A percentile compares a stretch with the other conserved stretches of the same genome.
phyloP scores from a whole-genome alignment of 2,888 invertebrate species.

The Alentia gelatinosa region DNA sequence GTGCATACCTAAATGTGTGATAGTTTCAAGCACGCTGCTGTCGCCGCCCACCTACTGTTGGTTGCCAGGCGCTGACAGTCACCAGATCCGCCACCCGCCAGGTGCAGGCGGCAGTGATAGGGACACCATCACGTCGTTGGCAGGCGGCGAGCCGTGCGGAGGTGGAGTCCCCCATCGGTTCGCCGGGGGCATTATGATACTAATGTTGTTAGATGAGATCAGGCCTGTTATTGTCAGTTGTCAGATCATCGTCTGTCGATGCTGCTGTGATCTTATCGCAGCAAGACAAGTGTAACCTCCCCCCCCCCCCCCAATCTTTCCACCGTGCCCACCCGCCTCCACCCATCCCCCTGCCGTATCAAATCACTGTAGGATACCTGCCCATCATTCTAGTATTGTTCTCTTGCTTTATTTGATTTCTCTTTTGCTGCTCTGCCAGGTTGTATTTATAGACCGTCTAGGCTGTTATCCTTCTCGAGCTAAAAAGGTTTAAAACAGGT shows the following conservation, averaged over 20 bases:
- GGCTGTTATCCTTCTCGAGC: no score
- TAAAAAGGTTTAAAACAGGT: no score
- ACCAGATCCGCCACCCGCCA: neutral
- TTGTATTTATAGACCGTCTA: no score
- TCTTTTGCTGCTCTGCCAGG: no score
- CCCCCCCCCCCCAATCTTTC: no score
- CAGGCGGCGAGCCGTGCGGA: neutral
- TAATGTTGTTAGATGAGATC: neutral
- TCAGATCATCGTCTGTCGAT: neutral
- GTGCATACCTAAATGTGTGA: neutral
- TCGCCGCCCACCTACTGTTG: neutral
- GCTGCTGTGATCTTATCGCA: neutral
- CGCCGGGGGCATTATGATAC: neutral
- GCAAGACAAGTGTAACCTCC: neutral
- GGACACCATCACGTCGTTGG: neutral
- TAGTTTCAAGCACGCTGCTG: neutral
- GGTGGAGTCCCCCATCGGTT: neutral
- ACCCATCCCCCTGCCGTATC: no score
- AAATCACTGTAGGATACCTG: no score
- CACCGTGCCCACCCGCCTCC: no score
- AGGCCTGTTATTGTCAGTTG: neutral
- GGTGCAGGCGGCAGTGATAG: neutral
- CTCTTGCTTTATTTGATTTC: no score
- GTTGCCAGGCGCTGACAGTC: neutral
- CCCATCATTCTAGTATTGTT: no score